Evolutionary conservation across 1,140 invertebrate genomes (phyloP).

Genomic region (Scaptomyza montana): DNA sequence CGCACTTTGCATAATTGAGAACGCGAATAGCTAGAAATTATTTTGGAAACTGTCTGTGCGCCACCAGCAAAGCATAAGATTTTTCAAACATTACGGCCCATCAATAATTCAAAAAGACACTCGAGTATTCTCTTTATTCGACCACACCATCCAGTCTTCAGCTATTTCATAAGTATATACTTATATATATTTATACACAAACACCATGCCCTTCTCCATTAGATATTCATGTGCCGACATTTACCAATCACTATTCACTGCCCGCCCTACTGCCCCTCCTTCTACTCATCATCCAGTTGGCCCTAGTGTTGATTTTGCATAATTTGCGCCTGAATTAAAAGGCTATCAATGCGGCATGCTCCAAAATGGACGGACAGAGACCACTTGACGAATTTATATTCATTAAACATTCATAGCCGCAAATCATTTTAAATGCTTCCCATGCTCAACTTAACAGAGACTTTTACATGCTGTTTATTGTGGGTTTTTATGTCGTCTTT

Average conservation of each 20-base stretch:
- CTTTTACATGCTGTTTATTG: constrained; percentile 11
- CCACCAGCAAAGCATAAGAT: constrained; percentile 6
- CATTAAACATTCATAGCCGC: constrained; percentile 70
- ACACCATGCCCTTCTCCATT: constrained; percentile 35
- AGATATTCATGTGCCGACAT: constrained; percentile 72
- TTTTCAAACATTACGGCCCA: constrained; percentile 42
- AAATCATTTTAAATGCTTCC: constrained; percentile 61
- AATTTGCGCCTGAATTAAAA: constrained; percentile 76
- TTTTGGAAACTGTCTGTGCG: constrained; percentile 52
- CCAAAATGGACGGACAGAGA: neutral
- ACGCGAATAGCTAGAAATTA: constrained; percentile 61
- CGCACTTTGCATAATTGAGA: constrained; percentile 79
- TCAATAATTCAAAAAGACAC: constrained; percentile 77
- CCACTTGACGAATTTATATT: constrained; percentile 70
- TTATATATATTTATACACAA: too few species aligned
- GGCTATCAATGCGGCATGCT: constrained; percentile 58
- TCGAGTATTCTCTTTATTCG: constrained; percentile 67
- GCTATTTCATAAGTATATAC: neutral
- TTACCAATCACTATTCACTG: constrained; percentile 60
- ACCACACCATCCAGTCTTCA: neutral
- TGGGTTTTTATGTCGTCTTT: neutral
- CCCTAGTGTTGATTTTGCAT: constrained; percentile 72
- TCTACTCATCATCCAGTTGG: neutral
- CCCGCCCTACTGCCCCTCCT: neutral
- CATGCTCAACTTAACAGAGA: neutral